These are phyloP conservation scores for Tyto alba DNA, from an alignment of 2,113 vertebrate genomes.

Conservation along the genomic window DNA sequence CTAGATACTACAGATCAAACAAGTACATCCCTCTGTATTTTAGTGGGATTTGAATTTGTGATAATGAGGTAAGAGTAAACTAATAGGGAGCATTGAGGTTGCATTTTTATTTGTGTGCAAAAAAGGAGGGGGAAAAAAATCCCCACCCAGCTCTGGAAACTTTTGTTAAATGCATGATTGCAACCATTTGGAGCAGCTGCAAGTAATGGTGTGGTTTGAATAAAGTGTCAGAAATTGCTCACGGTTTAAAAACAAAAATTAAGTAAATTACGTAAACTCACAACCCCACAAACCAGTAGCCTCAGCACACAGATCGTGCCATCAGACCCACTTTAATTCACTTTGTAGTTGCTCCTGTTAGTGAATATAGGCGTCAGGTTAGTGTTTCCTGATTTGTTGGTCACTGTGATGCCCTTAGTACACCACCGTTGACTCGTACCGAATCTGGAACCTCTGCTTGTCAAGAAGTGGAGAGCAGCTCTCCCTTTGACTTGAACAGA, in stretches of 20 bases:
- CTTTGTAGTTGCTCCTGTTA: background rate
- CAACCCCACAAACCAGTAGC: background rate
- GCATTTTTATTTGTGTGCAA: background rate
- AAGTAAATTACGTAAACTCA: no score
- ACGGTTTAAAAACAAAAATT: background rate
- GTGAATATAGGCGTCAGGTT: background rate
- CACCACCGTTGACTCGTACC: background rate
- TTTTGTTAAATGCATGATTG: background rate
- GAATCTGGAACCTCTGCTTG: background rate
- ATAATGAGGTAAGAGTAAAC: background rate
- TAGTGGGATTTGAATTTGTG: background rate
- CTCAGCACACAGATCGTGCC: background rate
- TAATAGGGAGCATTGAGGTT: background rate
- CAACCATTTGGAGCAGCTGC: background rate
- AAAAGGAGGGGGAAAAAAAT: background rate
- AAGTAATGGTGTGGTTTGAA: background rate
- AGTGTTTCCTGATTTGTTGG: background rate
- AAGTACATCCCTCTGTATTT: background rate
- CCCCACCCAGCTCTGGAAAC: background rate
- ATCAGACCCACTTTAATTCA: background rate
- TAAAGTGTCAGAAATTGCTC: background rate
- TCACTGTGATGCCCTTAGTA: background rate
- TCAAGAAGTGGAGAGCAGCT: background rate
- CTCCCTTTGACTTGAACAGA: background rate
- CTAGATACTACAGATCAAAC: background rate